A percentile compares a stretch with the other conserved stretches of the same genome.
These are phyloP conservation scores for Drosophila funebris DNA, from an alignment of 1,140 invertebrate species.

Conservation along the genomic window DNA sequence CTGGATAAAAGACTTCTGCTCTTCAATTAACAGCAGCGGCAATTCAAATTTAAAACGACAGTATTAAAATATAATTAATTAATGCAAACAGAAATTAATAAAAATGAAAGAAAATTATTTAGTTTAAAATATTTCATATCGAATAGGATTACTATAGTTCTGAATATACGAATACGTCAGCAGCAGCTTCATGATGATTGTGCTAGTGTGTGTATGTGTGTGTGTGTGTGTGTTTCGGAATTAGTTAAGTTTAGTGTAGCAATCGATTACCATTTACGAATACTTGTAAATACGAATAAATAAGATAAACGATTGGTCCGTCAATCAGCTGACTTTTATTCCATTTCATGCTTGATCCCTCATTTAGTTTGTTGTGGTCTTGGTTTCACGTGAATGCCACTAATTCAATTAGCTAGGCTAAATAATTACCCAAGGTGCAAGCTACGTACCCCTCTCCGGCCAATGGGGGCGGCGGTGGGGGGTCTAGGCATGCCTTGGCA, in stretches of 20 bases:
- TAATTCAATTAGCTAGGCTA: constrained; percentile 73
- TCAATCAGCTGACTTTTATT: constrained; percentile 76
- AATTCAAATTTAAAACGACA: constrained; percentile 33
- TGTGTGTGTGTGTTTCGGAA: constrained; percentile 20
- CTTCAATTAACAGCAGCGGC: constrained; percentile 46
- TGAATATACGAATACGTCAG: constrained; percentile 9
- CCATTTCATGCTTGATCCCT: neutral
- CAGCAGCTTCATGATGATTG: constrained; percentile 17
- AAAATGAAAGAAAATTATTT: constrained; percentile 1
- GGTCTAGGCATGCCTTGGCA: constrained; percentile 9
- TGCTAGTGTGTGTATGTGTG: constrained; percentile 23
- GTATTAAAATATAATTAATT: constrained; percentile 57
- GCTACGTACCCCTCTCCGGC: constrained; percentile 3
- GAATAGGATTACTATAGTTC: constrained; percentile 20
- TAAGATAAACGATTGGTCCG: constrained; percentile 73
- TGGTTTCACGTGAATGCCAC: constrained; percentile 61
- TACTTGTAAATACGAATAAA: constrained; percentile 76
- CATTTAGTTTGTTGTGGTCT: neutral
- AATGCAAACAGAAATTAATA: constrained; percentile 17
- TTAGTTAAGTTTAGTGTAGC: constrained; percentile 54
- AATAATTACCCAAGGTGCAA: constrained; percentile 65
- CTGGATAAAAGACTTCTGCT: constrained; percentile 38
- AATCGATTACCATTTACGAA: constrained; percentile 49
- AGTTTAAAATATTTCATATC: constrained; percentile 35
- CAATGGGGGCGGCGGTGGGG: neutral